These are phyloP conservation scores for Herpailurus yagouaroundi DNA, from an alignment of 2,113 vertebrate genomes.

Conservation along the genomic window DNA sequence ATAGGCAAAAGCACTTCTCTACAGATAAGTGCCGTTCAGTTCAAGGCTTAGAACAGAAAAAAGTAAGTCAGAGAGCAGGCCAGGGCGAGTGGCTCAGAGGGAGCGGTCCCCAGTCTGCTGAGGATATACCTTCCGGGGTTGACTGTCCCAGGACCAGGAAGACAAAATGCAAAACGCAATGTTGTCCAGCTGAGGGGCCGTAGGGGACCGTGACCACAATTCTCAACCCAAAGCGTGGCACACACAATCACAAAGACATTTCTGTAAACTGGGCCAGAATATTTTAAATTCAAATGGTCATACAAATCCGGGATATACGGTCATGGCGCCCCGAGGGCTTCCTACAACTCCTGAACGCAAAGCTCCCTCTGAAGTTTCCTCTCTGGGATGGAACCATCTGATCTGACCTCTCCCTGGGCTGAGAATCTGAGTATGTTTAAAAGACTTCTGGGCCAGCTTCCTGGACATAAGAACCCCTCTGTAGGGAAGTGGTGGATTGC, in stretches of 20 bases:
- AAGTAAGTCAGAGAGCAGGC: not conserved
- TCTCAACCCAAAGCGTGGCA: not conserved
- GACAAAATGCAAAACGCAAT: not conserved
- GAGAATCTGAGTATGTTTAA: not conserved
- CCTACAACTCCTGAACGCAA: not conserved
- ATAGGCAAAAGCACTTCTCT: not conserved
- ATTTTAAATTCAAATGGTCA: conserved; percentile 9
- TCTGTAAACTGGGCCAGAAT: not conserved
- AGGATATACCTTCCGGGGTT: not conserved
- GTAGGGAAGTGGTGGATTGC: not conserved
- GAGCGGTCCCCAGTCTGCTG: not conserved
- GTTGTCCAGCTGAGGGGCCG: not conserved
- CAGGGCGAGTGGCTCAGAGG: not conserved
- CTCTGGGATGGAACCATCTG: not conserved
- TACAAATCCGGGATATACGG: not conserved
- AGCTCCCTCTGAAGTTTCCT: not conserved
- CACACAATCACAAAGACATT: not conserved
- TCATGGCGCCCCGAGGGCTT: not conserved
- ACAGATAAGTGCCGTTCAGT: not conserved
- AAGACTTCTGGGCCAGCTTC: not conserved
- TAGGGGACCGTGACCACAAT: not conserved
- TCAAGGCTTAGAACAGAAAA: conserved; percentile 27
- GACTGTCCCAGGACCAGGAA: not conserved
- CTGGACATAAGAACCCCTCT: not conserved
- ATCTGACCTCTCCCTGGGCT: not conserved